These are phyloP conservation scores for Sphaerodactylus townsendi DNA, from an alignment of 2,113 vertebrate genomes.

Conservation along the genomic window DNA sequence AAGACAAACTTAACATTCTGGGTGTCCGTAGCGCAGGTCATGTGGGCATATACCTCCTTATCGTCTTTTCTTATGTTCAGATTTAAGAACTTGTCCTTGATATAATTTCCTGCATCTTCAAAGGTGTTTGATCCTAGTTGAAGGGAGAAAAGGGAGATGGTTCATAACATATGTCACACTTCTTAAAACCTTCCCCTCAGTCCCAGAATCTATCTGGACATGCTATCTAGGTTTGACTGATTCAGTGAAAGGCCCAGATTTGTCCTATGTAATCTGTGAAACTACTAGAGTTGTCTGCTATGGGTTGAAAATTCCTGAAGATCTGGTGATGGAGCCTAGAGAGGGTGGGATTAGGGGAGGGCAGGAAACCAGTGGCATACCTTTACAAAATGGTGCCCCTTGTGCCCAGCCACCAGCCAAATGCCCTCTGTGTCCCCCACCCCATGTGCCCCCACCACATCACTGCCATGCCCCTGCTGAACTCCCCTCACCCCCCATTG, in stretches of 20 bases:
- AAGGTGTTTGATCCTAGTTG: constrained; percentile 76
- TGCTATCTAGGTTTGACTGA: not conserved
- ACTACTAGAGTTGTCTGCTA: too few species aligned
- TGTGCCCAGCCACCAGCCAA: too few species aligned
- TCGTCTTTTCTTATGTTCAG: constrained; percentile 77
- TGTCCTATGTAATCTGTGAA: not conserved
- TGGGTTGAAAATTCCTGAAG: too few species aligned
- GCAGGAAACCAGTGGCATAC: too few species aligned
- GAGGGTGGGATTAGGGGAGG: too few species aligned
- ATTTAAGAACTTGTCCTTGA: constrained; percentile 79
- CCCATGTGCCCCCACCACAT: too few species aligned
- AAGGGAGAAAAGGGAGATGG: constrained; percentile 4
- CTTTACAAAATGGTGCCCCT: too few species aligned
- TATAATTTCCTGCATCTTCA: constrained; percentile 80
- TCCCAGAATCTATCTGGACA: not conserved
- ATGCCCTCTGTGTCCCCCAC: too few species aligned
- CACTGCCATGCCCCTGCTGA: too few species aligned
- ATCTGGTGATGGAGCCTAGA: too few species aligned
- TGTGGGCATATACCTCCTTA: constrained; percentile 78
- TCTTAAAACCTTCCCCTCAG: not conserved
- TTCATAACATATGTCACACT: not conserved
- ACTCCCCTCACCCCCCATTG: too few species aligned
- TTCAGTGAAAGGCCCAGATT: not conserved
- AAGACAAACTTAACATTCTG: constrained; percentile 82
- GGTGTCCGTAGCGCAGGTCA: constrained; percentile 80